Conservation (phyloP, 2,888 invertebrate genomes). For the Trissoscelio sp. region DNA sequence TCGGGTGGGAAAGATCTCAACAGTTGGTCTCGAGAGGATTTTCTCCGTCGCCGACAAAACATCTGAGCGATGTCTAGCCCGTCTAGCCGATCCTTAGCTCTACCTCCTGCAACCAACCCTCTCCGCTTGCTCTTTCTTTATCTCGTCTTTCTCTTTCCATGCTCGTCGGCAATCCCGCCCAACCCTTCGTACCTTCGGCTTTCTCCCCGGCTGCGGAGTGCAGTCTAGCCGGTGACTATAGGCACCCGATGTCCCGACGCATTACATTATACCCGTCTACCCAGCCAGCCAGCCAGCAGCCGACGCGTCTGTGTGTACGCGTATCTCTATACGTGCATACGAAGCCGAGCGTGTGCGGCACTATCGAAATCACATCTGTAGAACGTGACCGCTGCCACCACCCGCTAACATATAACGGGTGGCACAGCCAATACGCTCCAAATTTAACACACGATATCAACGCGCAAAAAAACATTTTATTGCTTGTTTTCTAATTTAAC, state of each 20-base stretch:
- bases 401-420: conserved; percentile 62
- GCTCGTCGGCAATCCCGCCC: conserved; percentile 65
- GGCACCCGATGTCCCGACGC: conserved; percentile 73
- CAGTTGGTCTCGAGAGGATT: conserved; percentile 64
- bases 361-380: conserved; percentile 67
- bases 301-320: conserved; percentile 37
- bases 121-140: conserved; percentile 57
- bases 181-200: conserved; percentile 74
- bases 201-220: conserved; percentile 78
- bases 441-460: conserved; percentile 7
- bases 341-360: conserved; percentile 39
- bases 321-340: conserved; percentile 25
- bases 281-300: conserved; percentile 48
- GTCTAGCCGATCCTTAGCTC: conserved; percentile 61
- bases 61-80: conserved; percentile 60
- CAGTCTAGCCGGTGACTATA: conserved; percentile 81
- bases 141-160: conserved; percentile 51
- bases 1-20: conserved; percentile 45
- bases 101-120: conserved; percentile 54
- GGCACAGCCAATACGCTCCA: conserved; percentile 17
- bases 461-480: conserved; percentile 2
- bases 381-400: conserved; percentile 63
- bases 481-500: not conserved
- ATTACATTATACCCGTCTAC: conserved; percentile 72
- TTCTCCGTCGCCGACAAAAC: conserved; percentile 53